Conservation (phyloP, 2,113 vertebrate species). For the Prionailurus viverrinus region DNA sequence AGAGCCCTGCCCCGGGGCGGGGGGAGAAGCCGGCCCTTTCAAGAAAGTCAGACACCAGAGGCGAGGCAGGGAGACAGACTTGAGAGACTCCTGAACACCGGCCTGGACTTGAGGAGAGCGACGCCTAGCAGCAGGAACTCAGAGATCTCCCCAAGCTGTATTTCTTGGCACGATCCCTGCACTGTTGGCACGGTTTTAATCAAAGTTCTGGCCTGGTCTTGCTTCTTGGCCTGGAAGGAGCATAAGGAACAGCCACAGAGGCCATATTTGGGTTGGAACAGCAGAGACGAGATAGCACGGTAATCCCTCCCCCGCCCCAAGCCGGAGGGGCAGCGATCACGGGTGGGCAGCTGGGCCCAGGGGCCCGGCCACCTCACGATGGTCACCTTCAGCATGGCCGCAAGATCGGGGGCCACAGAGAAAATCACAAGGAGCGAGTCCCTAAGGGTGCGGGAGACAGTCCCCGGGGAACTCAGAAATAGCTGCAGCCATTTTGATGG, state of each 20-base stretch:
- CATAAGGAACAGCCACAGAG: too few relatives aligned
- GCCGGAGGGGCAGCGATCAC: rapidly evolving
- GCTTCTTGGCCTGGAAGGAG: too few relatives aligned
- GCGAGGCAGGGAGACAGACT: background rate
- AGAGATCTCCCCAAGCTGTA: rapidly evolving
- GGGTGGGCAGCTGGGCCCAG: background rate
- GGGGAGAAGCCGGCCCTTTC: background rate
- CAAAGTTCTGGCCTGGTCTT: background rate
- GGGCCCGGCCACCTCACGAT: background rate
- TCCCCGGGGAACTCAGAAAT: background rate
- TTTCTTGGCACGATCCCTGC: background rate
- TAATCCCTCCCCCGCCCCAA: background rate
- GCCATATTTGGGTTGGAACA: background rate
- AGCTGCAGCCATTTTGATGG: background rate
- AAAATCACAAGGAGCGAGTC: background rate
- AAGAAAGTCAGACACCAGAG: background rate
- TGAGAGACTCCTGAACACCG: background rate
- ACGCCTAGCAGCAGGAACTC: background rate
- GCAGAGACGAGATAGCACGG: background rate
- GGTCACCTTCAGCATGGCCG: background rate
- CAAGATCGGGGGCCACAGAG: background rate
- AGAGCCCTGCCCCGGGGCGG: background rate
- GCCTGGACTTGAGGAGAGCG: background rate
- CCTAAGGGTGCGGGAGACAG: rapidly evolving
- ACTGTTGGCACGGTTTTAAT: too few relatives aligned